These are phyloP conservation scores for Propithecus perrieri DNA, from an alignment of 2,797 vertebrate genomes.

Conservation along the genomic window DNA sequence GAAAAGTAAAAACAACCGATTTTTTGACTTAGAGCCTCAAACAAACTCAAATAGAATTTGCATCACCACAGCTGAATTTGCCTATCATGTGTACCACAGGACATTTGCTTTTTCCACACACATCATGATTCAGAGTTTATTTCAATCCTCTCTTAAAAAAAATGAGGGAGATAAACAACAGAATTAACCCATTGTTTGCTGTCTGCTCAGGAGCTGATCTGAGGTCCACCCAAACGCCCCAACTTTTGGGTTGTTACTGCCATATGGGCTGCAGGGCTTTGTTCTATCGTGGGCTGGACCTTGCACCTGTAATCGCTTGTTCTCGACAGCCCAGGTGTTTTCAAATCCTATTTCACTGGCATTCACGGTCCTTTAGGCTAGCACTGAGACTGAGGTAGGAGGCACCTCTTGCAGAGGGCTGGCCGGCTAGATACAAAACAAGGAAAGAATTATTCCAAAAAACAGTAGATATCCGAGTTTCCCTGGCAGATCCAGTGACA, in stretches of 20 bases:
- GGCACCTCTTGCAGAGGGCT: neutral
- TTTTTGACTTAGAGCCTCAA: neutral
- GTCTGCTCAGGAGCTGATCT: neutral
- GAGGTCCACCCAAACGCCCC: neutral
- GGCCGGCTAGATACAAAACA: slow-evolving; percentile 62
- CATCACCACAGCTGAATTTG: neutral
- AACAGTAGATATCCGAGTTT: slow-evolving; percentile 77
- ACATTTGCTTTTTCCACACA: neutral
- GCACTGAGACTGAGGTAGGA: neutral
- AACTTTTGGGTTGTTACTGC: neutral
- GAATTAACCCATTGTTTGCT: slow-evolving; percentile 10
- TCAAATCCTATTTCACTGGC: slow-evolving; percentile 27
- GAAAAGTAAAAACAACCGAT: neutral
- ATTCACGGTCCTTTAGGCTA: neutral
- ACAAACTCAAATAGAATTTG: neutral
- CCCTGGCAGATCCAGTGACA: slow-evolving; percentile 79
- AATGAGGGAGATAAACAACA: neutral
- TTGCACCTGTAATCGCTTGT: neutral
- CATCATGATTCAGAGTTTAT: neutral
- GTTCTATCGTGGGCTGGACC: neutral
- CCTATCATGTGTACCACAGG: neutral
- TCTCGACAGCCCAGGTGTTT: slow-evolving; percentile 31
- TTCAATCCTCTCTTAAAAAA: slow-evolving; percentile 52
- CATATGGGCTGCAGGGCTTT: neutral
- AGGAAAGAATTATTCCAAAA: slow-evolving; percentile 81